Conservation (phyloP, 2,113 vertebrate genomes). For the Onychostoma macrolepis region DNA sequence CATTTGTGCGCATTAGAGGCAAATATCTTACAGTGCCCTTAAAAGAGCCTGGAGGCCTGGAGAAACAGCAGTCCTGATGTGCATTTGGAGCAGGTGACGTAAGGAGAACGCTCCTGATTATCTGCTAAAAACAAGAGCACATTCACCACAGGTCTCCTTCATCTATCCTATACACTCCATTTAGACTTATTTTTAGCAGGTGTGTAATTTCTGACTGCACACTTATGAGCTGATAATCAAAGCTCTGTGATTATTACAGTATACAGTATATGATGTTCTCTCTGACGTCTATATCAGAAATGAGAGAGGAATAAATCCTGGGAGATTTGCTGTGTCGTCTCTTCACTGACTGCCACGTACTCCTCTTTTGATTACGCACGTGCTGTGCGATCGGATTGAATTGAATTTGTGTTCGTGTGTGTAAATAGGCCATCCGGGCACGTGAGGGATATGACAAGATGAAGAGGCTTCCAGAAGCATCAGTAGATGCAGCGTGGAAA, state of each 20-base stretch:
- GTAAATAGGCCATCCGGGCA: constrained; percentile 52
- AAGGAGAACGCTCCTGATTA: constrained; percentile 50
- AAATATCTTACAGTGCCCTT: constrained; percentile 75
- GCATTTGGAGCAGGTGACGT: constrained; percentile 61
- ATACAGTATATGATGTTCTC: constrained; percentile 29
- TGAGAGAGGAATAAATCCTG: constrained; percentile 4
- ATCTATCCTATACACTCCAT: neutral
- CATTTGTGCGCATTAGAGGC: constrained; percentile 76
- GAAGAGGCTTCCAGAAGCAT: constrained; percentile 43
- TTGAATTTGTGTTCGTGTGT: constrained; percentile 51
- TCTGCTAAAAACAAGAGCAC: constrained; percentile 59
- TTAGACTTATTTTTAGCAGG: constrained; percentile 16
- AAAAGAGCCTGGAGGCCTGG: constrained; percentile 73
- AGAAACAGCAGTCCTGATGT: constrained; percentile 63
- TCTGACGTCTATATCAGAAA: constrained; percentile 34
- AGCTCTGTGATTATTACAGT: constrained; percentile 31
- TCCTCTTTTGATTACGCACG: constrained; percentile 50
- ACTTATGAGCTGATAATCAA: constrained; percentile 37
- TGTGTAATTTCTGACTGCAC: constrained; percentile 23
- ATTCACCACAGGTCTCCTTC: constrained; percentile 46
- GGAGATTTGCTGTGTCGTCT: constrained; percentile 27
- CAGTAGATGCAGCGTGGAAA: constrained; percentile 30
- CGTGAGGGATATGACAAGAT: constrained; percentile 53
- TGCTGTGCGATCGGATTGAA: neutral
- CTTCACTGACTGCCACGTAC: constrained; percentile 37